phyloP scores from a whole-genome alignment of 2,797 vertebrate genomes.

The Sebastes diploproa region DNA sequence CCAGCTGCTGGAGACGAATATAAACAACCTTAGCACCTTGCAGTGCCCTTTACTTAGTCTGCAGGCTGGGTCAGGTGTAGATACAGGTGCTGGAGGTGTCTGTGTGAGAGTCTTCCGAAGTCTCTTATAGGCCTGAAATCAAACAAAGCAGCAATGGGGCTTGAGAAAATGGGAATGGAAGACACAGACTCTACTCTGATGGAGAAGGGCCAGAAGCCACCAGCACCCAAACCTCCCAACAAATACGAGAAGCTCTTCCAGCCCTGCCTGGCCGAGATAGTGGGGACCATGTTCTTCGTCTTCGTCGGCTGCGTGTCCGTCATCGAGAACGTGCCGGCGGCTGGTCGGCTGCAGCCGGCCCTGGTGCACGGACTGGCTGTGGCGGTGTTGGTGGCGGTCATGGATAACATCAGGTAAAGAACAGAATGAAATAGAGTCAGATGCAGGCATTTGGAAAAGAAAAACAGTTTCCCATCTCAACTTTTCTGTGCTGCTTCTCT shows the following conservation, averaged over 20 bases:
- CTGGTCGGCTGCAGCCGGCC: conserved; percentile 87
- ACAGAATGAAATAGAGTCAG: too few relatives aligned
- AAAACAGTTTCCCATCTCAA: neutral
- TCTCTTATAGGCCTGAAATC: neutral
- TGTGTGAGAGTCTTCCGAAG: neutral
- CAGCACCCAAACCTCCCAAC: conserved; percentile 6
- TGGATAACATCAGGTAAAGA: conserved; percentile 89
- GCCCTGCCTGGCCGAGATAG: conserved; percentile 88
- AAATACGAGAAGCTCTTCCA: conserved; percentile 80
- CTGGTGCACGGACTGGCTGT: conserved; percentile 90
- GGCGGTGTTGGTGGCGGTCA: conserved; percentile 77
- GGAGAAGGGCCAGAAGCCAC: conserved; percentile 30
- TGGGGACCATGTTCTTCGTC: conserved; percentile 89
- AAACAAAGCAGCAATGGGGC: conserved; percentile 33
- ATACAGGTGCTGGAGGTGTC: neutral
- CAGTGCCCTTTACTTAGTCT: neutral
- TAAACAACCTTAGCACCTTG: conserved; percentile 12
- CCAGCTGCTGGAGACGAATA: neutral
- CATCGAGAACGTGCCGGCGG: conserved; percentile 75
- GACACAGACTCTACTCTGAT: conserved; percentile 43
- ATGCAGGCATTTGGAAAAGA: neutral
- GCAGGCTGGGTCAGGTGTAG: neutral
- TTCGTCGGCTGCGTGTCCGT: conserved; percentile 90
- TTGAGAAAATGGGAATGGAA: conserved; percentile 73
- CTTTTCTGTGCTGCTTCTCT: conserved; percentile 77